Evolutionary conservation across 2,113 vertebrate genomes (phyloP).

Genomic region (Thermophis baileyi): DNA sequence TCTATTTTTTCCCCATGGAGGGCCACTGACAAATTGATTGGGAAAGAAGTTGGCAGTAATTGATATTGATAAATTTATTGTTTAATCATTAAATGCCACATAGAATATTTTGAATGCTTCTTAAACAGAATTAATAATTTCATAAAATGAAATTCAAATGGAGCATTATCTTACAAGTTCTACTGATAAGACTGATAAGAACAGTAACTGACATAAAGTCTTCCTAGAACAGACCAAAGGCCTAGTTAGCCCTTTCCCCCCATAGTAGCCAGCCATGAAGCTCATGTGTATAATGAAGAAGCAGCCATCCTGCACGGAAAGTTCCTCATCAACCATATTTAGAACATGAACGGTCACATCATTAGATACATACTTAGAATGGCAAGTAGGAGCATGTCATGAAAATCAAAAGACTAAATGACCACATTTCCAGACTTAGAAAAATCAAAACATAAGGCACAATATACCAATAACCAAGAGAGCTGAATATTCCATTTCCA

Average conservation of each 20-base stretch:
- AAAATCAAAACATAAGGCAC: neutral
- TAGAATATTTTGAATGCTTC: neutral
- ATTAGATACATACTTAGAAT: neutral
- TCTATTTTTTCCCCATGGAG: neutral
- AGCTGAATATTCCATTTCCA: neutral
- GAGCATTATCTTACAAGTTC: neutral
- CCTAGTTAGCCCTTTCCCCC: neutral
- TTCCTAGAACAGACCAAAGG: neutral
- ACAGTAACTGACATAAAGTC: neutral
- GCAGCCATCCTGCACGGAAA: neutral
- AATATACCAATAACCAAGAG: neutral
- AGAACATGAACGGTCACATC: neutral
- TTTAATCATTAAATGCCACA: neutral
- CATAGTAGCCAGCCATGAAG: neutral
- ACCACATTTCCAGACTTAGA: neutral
- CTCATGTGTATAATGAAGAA: neutral
- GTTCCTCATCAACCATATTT: neutral
- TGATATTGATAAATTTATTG: neutral
- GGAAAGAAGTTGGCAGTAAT: neutral
- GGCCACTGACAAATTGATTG: neutral
- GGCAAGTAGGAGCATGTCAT: neutral
- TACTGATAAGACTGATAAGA: neutral
- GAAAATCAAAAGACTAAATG: neutral
- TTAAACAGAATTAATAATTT: neutral
- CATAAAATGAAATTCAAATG: neutral